Percentiles rank a stretch among this genome's conserved stretches.
These are phyloP conservation scores for Mobula birostris DNA, from an alignment of 2,113 vertebrate genomes.

Conservation along the genomic window DNA sequence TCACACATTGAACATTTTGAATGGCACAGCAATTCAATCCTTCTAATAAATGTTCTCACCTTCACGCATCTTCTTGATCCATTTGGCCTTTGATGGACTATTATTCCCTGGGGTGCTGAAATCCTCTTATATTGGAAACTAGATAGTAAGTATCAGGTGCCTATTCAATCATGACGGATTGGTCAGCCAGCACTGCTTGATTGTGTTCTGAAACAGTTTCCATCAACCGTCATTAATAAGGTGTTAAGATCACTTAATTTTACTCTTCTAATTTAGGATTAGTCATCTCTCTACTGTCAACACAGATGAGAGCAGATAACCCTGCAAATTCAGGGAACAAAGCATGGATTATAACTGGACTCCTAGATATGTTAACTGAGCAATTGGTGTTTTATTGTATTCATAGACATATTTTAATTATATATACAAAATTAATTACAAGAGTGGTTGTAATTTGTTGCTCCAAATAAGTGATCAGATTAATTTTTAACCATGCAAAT, in stretches of 20 bases:
- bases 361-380: not conserved
- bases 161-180: not conserved
- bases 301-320: not conserved
- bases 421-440: not conserved
- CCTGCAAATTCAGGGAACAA: not conserved
- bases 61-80: not conserved
- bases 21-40: not conserved
- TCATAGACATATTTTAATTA: too few relatives aligned
- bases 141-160: not conserved
- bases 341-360: not conserved
- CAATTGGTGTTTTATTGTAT: not conserved
- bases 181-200: not conserved
- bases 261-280: not conserved
- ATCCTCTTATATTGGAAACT: not conserved
- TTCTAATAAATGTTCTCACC: not conserved
- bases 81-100: not conserved
- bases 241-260: not conserved
- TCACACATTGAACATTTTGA: not conserved
- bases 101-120: not conserved
- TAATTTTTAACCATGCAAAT: not conserved
- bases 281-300: not conserved
- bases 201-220: not conserved
- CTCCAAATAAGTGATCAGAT: not conserved
- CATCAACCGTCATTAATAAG: not conserved
- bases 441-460: not conserved